A percentile compares a stretch with the other conserved stretches of the same genome.
Conservation (phyloP, 2,113 vertebrate genomes). For the Gracilinanus agilis region DNA sequence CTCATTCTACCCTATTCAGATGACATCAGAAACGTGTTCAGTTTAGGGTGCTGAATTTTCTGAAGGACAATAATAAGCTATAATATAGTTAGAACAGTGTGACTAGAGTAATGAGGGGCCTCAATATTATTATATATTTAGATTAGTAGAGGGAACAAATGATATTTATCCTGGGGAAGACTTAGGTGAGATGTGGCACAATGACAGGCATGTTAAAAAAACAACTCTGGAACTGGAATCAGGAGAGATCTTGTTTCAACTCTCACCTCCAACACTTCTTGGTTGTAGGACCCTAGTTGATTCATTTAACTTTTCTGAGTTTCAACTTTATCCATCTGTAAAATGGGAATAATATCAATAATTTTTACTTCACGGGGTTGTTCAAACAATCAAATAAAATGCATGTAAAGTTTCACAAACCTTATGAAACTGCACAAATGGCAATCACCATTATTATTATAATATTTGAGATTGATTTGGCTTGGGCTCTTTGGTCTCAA, state of each 20-base stretch:
- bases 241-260: neutral
- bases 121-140: neutral
- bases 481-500: neutral
- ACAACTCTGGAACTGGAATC: neutral
- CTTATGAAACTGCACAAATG: neutral
- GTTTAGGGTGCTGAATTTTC: neutral
- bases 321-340: neutral
- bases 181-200: neutral
- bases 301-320: neutral
- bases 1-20: neutral
- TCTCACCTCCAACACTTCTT: neutral
- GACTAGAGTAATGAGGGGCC: neutral
- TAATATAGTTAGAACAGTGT: neutral
- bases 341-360: neutral
- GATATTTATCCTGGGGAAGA: neutral
- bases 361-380: neutral
- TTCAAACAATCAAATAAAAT: neutral
- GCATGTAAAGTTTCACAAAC: neutral
- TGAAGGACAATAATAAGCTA: neutral
- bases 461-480: neutral
- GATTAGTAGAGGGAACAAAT: neutral
- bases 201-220: neutral
- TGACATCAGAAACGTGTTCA: neutral
- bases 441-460: neutral
- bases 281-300: neutral